These are phyloP conservation scores for Phortica okadai DNA, from an alignment of 2,888 invertebrate genomes.

Conservation along the genomic window DNA sequence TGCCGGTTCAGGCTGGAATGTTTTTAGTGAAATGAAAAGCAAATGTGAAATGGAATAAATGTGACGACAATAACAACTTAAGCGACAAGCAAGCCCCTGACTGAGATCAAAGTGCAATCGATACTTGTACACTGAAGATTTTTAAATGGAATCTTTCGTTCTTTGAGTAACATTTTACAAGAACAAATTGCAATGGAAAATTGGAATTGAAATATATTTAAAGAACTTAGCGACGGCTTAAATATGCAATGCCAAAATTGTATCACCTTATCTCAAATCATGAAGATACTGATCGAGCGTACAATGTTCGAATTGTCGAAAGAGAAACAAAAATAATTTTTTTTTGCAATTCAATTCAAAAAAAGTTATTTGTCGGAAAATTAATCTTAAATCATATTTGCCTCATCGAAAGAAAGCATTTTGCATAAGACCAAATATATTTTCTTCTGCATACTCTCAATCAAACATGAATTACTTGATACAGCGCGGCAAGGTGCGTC, in stretches of 20 bases:
- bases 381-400: too few relatives aligned
- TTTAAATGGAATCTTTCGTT: too few relatives aligned
- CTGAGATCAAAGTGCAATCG: background rate
- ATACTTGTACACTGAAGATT: background rate
- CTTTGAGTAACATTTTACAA: background rate
- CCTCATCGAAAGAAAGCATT: too few relatives aligned
- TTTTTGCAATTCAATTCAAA: too few relatives aligned
- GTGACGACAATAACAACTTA: background rate
- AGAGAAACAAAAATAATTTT: background rate
- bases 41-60: background rate
- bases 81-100: background rate
- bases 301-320: background rate
- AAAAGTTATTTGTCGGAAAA: too few relatives aligned
- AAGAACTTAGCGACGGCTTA: too few relatives aligned
- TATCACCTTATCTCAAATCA: background rate
- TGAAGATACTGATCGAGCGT: too few relatives aligned
- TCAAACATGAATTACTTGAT: conserved; percentile 69
- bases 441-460: background rate
- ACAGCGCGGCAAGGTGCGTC: conserved; percentile 68
- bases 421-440: background rate
- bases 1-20: conserved; percentile 1
- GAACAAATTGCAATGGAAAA: background rate
- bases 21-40: background rate
- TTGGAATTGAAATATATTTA: too few relatives aligned
- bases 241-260: background rate